These are phyloP conservation scores for Corbicula japonica DNA, from an alignment of 2,888 invertebrate species.

Conservation along the genomic window DNA sequence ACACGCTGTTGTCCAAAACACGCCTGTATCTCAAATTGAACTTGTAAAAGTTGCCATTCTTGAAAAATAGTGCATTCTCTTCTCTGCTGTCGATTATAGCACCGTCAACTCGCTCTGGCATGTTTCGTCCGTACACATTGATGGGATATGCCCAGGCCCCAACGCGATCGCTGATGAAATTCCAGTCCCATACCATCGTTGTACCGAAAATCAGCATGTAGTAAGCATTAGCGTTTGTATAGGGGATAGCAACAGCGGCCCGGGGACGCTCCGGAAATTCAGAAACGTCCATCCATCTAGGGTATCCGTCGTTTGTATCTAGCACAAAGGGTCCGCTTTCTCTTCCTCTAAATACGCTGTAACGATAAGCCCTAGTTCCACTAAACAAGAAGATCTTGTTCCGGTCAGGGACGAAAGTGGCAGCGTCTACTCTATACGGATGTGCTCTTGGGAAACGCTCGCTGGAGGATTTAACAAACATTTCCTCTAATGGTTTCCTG, in stretches of 20 bases:
- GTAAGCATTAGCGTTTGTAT: conserved; percentile 23
- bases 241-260: conserved; percentile 57
- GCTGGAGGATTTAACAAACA: conserved; percentile 26
- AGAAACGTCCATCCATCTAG: conserved; percentile 54
- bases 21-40: conserved; percentile 37
- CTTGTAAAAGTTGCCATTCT: conserved; percentile 40
- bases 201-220: conserved; percentile 60
- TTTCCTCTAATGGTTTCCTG: conserved; percentile 31
- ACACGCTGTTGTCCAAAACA: conserved; percentile 9
- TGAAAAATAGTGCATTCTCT: conserved; percentile 31
- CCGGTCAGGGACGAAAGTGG: conserved; percentile 45
- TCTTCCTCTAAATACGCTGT: background rate
- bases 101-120: conserved; percentile 46
- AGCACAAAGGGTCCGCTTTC: conserved; percentile 16
- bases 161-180: conserved; percentile 50
- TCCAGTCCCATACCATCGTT: conserved; percentile 65
- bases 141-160: conserved; percentile 65
- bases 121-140: conserved; percentile 45
- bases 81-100: conserved; percentile 2
- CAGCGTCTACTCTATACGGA: conserved; percentile 59
- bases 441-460: conserved; percentile 20
- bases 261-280: conserved; percentile 63
- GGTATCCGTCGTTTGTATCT: conserved; percentile 26
- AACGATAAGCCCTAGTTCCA: conserved; percentile 52
- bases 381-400: conserved; percentile 44